phyloP scores from a whole-genome alignment of 2,797 vertebrate genomes.

The Nothura maculosa region DNA sequence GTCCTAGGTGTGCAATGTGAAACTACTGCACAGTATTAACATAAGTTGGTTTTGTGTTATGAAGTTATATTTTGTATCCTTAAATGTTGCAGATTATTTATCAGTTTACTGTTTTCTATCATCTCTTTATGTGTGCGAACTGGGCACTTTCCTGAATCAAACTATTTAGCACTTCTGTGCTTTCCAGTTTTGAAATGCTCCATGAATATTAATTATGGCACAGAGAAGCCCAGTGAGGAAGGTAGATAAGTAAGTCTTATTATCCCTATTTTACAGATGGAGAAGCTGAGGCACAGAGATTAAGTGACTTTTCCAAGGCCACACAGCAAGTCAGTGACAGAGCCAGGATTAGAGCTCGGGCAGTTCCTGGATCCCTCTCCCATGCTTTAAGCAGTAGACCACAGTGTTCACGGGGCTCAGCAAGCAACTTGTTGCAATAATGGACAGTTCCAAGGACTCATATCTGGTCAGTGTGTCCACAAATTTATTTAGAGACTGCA shows the following conservation, averaged over 20 bases:
- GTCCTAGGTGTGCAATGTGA: background rate
- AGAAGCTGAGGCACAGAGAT: conserved; percentile 66
- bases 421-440: conserved; percentile 60
- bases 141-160: background rate
- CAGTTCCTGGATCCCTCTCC: conserved; percentile 42
- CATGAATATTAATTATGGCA: background rate
- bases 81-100: background rate
- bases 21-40: background rate
- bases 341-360: conserved; percentile 28
- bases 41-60: background rate
- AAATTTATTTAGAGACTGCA: conserved; percentile 39
- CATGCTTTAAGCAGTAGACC: conserved; percentile 59
- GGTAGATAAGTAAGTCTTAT: conserved; percentile 55
- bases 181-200: conserved; percentile 2
- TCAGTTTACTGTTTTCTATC: background rate
- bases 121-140: background rate
- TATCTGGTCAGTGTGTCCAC: conserved; percentile 66
- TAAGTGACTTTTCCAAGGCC: conserved; percentile 68
- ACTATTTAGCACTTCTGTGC: background rate
- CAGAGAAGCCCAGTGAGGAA: background rate
- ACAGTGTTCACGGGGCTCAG: conserved; percentile 54
- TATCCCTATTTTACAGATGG: conserved; percentile 71
- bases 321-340: conserved; percentile 55
- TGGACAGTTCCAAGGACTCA: conserved; percentile 60
- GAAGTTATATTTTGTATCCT: background rate